Conservation (phyloP, 1,140 invertebrate genomes). For the Diorhabda sublineata region DNA sequence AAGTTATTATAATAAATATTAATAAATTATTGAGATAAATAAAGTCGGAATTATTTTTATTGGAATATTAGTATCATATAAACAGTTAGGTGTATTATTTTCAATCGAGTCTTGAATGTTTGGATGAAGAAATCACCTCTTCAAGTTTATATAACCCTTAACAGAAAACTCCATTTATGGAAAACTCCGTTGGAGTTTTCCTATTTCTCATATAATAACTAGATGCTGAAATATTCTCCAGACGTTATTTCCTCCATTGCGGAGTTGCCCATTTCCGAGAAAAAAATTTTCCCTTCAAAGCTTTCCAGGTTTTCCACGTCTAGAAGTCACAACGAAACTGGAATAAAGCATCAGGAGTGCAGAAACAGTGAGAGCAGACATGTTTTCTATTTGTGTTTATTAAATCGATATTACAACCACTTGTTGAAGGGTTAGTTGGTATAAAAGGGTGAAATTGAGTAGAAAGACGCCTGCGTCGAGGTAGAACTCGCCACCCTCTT, state of each 20-base stretch:
- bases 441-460: too few relatives aligned
- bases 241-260: not conserved
- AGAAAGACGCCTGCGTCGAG: too few relatives aligned
- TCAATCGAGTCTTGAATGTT: not conserved
- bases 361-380: not conserved
- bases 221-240: not conserved
- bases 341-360: not conserved
- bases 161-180: not conserved
- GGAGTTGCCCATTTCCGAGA: not conserved
- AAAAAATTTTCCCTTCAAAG: not conserved
- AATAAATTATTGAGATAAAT: too few relatives aligned
- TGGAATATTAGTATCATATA: too few relatives aligned
- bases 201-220: not conserved
- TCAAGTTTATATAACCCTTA: not conserved
- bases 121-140: too few relatives aligned
- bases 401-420: too few relatives aligned
- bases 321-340: not conserved
- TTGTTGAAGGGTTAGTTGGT: too few relatives aligned
- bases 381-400: too few relatives aligned
- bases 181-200: not conserved
- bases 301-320: slow-evolving; percentile 3
- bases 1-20: too few relatives aligned
- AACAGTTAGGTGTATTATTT: too few relatives aligned
- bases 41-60: too few relatives aligned
- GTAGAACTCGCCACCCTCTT: too few relatives aligned